Evolutionary conservation across 2,888 invertebrate species (phyloP), one percentile per base, ranked within the genome.

Genomic region (Lissonota sp.): DNA sequence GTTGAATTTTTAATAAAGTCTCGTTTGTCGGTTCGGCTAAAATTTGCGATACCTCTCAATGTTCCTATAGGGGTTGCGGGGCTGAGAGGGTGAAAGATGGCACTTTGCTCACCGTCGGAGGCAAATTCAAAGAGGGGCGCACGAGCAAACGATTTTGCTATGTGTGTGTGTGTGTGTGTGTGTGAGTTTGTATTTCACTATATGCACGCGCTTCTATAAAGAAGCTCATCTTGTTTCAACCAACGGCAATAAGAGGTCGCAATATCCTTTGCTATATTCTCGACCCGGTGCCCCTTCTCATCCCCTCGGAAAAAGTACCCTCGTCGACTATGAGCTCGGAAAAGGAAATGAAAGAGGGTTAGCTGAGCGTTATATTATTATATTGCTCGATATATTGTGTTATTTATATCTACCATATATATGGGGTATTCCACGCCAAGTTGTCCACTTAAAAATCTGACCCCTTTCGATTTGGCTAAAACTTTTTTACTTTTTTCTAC

Each of bases 1-100:
- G 74, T 81, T 81, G 81, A 78, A 81, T 81, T 81, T 81, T 81
- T 81, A 78, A 81, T 81, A 78, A 81, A 81, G 78, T 81, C 81
- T 81, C 81, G 78, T 78, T 81, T 81, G 80, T 81, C 60, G 78
- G 77, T 70, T 77, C 64, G 64, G 49, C 70, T 49, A 67, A 81
- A 81, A 78, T 81, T 81, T 81, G 78, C 67, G 78, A 81, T 78
- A 81, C 62, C 62, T 78, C 74, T 81, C 78, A 78, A 78, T 81
- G 70, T 66, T 78, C 5, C 49, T 8, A n/a, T n/a, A 10, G 49
- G 12, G 53, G 14, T 14, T 14, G 53, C 67, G 62, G 16, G 53
- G 51, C 58, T 37, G 53, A 46, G 26, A 26, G 26, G 58, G 67
- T 51, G 64, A 40, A 60, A 49, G 39, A 10, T 5, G 46, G 62